These are phyloP conservation scores for Emydoidea blandingii DNA, from an alignment of 2,797 vertebrate species.

Conservation along the genomic window DNA sequence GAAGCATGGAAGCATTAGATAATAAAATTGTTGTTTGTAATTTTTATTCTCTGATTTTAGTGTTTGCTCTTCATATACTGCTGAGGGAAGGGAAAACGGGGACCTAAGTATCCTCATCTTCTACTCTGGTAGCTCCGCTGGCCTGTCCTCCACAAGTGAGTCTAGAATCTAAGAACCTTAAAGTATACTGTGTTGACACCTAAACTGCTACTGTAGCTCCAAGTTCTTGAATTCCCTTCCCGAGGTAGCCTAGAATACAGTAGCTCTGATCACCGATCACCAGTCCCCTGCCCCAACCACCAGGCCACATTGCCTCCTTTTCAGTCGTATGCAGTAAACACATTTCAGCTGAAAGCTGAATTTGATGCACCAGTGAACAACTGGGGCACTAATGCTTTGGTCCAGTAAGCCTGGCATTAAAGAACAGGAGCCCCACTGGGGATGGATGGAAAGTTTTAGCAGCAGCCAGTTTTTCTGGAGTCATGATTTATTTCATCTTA, in stretches of 20 bases:
- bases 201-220: not conserved
- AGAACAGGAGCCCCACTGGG: not conserved
- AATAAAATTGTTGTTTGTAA: not conserved
- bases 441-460: not conserved
- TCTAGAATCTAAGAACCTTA: not conserved
- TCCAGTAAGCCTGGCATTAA: not conserved
- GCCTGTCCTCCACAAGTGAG: not conserved
- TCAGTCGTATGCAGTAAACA: not conserved
- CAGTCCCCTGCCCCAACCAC: not conserved
- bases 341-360: slow-evolving; percentile 35
- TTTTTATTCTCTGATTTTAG: not conserved
- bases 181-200: not conserved
- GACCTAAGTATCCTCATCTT: not conserved
- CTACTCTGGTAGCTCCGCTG: not conserved
- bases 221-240: not conserved
- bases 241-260: not conserved
- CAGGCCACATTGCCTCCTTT: not conserved
- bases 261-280: not conserved
- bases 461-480: not conserved
- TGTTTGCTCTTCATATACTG: not conserved
- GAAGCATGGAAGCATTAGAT: not conserved
- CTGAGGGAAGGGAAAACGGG: not conserved
- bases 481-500: not conserved
- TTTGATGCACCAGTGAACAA: slow-evolving; percentile 25
- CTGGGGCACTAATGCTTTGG: not conserved